phyloP scores from a whole-genome alignment of 2,113 vertebrate species.

The Telmatochromis sp. region DNA sequence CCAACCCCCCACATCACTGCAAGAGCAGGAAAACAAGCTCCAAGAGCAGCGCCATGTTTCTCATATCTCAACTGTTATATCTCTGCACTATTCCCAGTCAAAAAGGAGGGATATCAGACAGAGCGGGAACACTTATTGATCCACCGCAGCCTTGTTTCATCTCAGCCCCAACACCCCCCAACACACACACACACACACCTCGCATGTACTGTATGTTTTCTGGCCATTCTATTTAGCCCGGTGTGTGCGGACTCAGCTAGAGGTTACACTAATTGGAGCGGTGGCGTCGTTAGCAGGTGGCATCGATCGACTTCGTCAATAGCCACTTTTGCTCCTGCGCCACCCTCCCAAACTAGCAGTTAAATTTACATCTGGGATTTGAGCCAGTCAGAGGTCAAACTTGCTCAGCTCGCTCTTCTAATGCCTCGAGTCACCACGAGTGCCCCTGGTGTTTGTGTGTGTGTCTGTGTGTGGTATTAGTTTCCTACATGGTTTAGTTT shows the following conservation, averaged over 20 bases:
- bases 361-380: constrained; percentile 70
- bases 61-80: constrained; percentile 28
- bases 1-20: not conserved
- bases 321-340: constrained; percentile 55
- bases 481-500: not conserved
- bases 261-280: constrained; percentile 62
- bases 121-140: constrained; percentile 38
- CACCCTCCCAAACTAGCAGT: constrained; percentile 61
- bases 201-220: not conserved
- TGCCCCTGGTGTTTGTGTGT: not conserved
- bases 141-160: constrained; percentile 9
- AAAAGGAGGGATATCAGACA: not conserved
- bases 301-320: constrained; percentile 67
- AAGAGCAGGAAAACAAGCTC: constrained; percentile 11
- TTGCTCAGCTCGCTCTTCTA: constrained; percentile 32
- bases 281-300: constrained; percentile 67
- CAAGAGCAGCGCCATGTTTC: not conserved
- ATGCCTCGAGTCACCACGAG: constrained; percentile 26
- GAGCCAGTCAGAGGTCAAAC: constrained; percentile 61
- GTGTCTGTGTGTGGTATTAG: not conserved
- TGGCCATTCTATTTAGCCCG: not conserved
- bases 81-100: constrained; percentile 17
- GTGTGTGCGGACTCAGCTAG: not conserved
- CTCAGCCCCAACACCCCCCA: not conserved
- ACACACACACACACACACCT: not conserved